Evolutionary conservation across 1,140 invertebrate species (phyloP), one percentile per base, ranked within the genome.

Genomic region (Aricia agestis): DNA sequence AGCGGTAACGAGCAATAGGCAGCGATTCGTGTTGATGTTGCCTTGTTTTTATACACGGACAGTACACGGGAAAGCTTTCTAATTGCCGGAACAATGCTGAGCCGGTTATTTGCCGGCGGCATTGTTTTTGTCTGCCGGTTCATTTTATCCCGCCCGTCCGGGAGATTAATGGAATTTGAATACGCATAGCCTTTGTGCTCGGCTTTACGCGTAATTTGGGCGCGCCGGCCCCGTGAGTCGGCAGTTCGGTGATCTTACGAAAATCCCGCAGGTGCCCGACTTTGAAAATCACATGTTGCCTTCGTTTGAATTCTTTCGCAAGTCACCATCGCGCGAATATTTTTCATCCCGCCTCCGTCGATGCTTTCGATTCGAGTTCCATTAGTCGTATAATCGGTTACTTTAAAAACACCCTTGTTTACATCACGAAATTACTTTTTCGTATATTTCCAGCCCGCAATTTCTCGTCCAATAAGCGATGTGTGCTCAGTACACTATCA

Each of bases 161-260:
- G 83, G 87, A 90, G 87, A 91, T 90, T 91, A 91, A 91, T 91
- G 89, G 86, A 90, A 91, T 91, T 90, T 91, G 87, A 91, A 91
- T 91, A 90, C 86, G 89, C 85, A 91, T 89, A 89, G 84, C 86
- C 89, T 91, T 91, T 91, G 89, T 91, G 83, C 84, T 84, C 87
- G 82, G 85, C 81, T 91, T 91, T 90, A 91, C 89, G 89, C 87
- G 89, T 90, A 91, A 91, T 91, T 91, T 91, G 83, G 86, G 82
- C 85, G 82, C 80, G 82, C 83, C 84, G 83, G 83, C 82, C 83
- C 79, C 81, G 82, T 91, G 89, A 91, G 80, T 90, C 82, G 82
- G 80, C 87, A 76, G 82, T 91, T 89, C 81, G 78, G 57, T 76
- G 82, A 85, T 87, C 86, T 88, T 88, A 83, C 79, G 80, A 69